Conservation (phyloP, 1,140 invertebrate genomes). For the Rhopalosiphum padi region DNA sequence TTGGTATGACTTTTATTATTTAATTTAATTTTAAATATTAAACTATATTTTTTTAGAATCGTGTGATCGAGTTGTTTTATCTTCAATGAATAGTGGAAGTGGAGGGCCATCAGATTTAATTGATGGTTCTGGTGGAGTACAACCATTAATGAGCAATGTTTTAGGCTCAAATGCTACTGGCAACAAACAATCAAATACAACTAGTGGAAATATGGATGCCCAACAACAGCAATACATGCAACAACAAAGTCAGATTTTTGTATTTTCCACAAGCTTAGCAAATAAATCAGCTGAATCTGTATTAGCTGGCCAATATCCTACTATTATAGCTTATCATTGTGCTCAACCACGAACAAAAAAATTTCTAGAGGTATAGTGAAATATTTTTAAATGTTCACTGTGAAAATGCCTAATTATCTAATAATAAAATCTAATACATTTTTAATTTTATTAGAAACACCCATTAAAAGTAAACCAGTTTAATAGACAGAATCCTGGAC, state of each 20-base stretch:
- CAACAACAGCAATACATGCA: constrained; percentile 78
- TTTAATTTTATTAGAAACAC: constrained; percentile 74
- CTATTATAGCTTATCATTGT: constrained; percentile 94
- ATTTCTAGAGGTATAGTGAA: constrained; percentile 80
- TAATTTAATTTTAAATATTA: neutral
- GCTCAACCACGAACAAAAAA: constrained; percentile 94
- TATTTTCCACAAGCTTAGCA: constrained; percentile 92
- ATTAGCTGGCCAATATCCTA: constrained; percentile 83
- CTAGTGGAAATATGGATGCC: constrained; percentile 73
- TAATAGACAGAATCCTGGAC: constrained; percentile 80
- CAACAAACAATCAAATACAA: constrained; percentile 72
- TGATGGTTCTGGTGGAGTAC: constrained; percentile 33
- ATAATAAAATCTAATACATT: constrained; percentile 18
- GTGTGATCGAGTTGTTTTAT: constrained; percentile 9
- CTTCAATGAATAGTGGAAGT: constrained; percentile 24
- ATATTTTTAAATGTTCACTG: neutral
- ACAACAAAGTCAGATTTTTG: constrained; percentile 97
- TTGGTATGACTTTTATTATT: constrained; percentile 17
- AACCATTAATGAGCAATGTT: constrained; percentile 53
- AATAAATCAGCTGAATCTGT: constrained; percentile 95
- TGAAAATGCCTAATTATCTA: neutral
- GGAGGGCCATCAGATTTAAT: constrained; percentile 21
- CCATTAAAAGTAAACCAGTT: constrained; percentile 88
- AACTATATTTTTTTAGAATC: constrained; percentile 23
- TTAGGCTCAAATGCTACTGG: constrained; percentile 76